Percentiles rank a stretch among this genome's conserved stretches.
phyloP scores from a whole-genome alignment of 2,797 vertebrate species.

The Danionella dracula region DNA sequence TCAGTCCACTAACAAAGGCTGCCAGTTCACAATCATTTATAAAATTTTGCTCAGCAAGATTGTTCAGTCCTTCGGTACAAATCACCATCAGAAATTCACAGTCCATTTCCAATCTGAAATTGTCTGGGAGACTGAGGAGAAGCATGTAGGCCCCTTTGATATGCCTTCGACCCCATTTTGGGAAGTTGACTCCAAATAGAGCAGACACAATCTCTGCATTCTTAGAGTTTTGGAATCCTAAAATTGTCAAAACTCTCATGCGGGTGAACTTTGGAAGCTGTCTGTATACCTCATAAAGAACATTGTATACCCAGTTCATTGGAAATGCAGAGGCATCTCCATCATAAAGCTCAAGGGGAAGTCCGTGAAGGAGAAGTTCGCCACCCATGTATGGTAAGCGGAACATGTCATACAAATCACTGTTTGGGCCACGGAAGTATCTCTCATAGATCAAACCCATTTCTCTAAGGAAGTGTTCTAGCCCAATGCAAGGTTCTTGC shows the following conservation, averaged over 20 bases:
- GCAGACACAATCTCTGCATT: constrained; percentile 61
- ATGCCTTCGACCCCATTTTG: constrained; percentile 49
- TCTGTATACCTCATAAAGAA: constrained; percentile 69
- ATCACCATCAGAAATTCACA: constrained; percentile 64
- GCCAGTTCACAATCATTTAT: constrained; percentile 61
- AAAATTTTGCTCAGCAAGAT: constrained; percentile 20
- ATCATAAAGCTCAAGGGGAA: constrained; percentile 76
- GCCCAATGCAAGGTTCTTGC: constrained; percentile 51
- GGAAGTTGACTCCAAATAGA: constrained; percentile 69
- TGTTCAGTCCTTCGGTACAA: constrained; percentile 61
- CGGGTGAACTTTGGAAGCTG: constrained; percentile 59
- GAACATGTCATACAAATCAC: constrained; percentile 56
- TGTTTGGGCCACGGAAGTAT: constrained; percentile 52
- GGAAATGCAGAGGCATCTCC: constrained; percentile 73
- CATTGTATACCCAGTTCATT: constrained; percentile 66
- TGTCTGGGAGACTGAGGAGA: constrained; percentile 51
- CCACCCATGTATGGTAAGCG: constrained; percentile 68
- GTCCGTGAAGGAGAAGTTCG: constrained; percentile 71
- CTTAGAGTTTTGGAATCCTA: constrained; percentile 54
- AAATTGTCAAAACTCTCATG: constrained; percentile 64
- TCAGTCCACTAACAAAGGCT: constrained; percentile 62
- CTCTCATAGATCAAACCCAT: constrained; percentile 77
- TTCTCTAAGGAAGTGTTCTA: constrained; percentile 79
- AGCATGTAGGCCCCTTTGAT: constrained; percentile 59
- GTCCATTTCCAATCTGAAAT: constrained; percentile 61